Evolutionary conservation across 2,888 invertebrate species (phyloP), one percentile per base, ranked within the genome.

Genomic region (Orthosia gothica): DNA sequence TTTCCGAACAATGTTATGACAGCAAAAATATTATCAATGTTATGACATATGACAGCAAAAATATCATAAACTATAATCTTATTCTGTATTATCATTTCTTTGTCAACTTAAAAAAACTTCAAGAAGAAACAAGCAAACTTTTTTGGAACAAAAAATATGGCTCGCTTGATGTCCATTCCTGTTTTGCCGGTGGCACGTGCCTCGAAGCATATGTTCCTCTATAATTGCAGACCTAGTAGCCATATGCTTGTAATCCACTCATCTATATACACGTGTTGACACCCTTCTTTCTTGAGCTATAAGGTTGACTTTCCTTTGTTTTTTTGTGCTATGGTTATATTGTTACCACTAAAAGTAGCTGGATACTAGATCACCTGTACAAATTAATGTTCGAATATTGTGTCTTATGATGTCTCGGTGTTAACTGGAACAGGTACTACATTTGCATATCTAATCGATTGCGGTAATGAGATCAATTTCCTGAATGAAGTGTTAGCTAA

Each of bases 131-230:
- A 52, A 62, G 32, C 23, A 61, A 70, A 70, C 20, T 16, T 79
- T 55, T 81, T 71, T 62, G 13, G 32, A 63, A 26, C 15, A 26
- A 61, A 81, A 74, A 80, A 82, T 74, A 65, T 68, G 26, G 52
- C 55, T 58, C 57, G 40, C 52, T 67, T 76, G 55, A 75, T 54
- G 57, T 45, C 63, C 59, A 81, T 86, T 89, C 40, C 81, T 87
- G 82, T 90, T 80, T 89, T 63, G 74, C 71, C 70, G 75, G 54
- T 73, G 88, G 92, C 94, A 91, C 94, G 94, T 92, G 94, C 92
- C 89, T 74, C 63, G 69, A 85, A 88, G 89, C 92, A 92, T 92
- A 87, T 92, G 92, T 89, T 89, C 79, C 87, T 88, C 85, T 83
- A 87, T 93, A 93, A 91, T 92, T 92, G 88, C 89, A 87, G 81